These are phyloP conservation scores for Cerastis leucographa DNA, from an alignment of 2,888 invertebrate genomes.

Conservation along the genomic window DNA sequence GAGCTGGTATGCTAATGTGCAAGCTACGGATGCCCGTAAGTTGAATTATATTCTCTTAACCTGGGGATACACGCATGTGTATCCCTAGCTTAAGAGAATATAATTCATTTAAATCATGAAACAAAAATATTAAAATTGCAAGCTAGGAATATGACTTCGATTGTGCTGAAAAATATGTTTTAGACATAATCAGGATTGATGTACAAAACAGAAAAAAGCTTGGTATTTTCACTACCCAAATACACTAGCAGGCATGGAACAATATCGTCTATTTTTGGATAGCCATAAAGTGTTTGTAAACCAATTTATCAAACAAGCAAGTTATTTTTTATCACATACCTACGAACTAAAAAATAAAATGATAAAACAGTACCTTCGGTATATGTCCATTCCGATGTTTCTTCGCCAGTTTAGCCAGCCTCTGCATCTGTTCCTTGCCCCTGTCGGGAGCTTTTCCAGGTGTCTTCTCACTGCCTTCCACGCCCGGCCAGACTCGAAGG, in stretches of 20 bases:
- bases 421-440: slow-evolving; percentile 96
- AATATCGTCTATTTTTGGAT: neutral
- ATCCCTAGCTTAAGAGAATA: no score
- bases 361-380: slow-evolving; percentile 92
- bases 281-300: neutral
- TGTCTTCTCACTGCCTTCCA: slow-evolving; percentile 95
- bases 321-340: neutral
- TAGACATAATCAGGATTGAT: neutral
- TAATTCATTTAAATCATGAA: neutral
- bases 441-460: slow-evolving; percentile 96
- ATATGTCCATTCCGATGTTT: slow-evolving; percentile 98
- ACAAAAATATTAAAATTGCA: neutral
- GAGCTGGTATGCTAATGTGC: no score
- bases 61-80: no score
- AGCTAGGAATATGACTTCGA: neutral
- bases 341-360: neutral
- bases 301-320: no score
- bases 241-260: neutral
- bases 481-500: slow-evolving; percentile 97
- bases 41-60: no score
- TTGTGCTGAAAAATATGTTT: neutral
- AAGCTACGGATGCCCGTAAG: no score
- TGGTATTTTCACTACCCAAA: neutral
- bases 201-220: neutral
- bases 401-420: slow-evolving; percentile 97